Evolutionary conservation across 2,888 invertebrate genomes (phyloP), one percentile per base, ranked within the genome.

Genomic region (Bellardia pandia): DNA sequence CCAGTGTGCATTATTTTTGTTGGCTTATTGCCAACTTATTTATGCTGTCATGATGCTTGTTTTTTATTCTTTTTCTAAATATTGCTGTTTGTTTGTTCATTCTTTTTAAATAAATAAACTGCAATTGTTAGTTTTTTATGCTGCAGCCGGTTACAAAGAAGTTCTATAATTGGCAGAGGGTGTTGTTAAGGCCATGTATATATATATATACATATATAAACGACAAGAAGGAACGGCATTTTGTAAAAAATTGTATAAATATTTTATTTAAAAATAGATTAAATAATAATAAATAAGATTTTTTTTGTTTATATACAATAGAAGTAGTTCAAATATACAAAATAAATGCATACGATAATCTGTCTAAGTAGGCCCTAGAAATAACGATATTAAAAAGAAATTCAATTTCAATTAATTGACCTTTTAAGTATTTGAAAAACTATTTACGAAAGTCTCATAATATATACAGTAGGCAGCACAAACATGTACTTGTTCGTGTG

Each of bases 21-120:
- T 87, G 87, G 87, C 85, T 75, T 74, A 69, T 78, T 87, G 87
- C 87, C 87, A 87, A 81, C 69, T 64, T 81, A 75, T 82, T 86
- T 81, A 69, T 74, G 69, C 76, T 83, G 62, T 62, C 84, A 81
- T 86, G 80, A 23, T 75, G 83, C 66, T 66, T 45, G 23, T 60
- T 72, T 56, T 76, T 71, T n/a, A 58, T 53, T 72, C 23, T 74
- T 74, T 60, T 16, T 14, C 53, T 9, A 69, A 53, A 60, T 81
- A 16, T 71, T 77, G 81, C 76, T 80, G 53, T 71, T 71, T 80
- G 53, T 66, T 72, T 79, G 45, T 77, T 68, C 60, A 56, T 75
- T 45, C 53, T 79, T 72, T 37, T 48, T 60, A 74, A 80, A 84
- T 77, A 80, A 82, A 86, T 71, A 83, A 69, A 68, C 74, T 74